Conservation (phyloP, 1,140 invertebrate species). For the Goniozus legneri region DNA sequence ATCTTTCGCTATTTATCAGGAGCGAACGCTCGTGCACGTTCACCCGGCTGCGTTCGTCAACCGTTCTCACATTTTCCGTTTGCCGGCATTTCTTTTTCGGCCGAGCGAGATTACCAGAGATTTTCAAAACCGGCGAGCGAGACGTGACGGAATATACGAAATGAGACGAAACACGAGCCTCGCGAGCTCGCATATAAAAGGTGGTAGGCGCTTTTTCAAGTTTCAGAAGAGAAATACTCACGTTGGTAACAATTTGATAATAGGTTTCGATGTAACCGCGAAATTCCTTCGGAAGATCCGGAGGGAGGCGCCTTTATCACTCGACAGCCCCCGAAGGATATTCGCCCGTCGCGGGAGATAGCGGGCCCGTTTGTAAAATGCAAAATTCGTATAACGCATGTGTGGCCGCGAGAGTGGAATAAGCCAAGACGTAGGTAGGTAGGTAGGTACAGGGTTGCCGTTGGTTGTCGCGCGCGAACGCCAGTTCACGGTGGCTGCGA, state of each 20-base stretch:
- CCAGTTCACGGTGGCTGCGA: conserved; percentile 8
- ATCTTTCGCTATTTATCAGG: conserved; percentile 33
- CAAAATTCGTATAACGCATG: conserved; percentile 54
- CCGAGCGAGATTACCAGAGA: conserved; percentile 22
- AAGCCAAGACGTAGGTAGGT: conserved; percentile 42
- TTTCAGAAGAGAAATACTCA: too few relatives aligned
- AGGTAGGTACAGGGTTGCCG: conserved; percentile 4
- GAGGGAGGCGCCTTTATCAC: too few relatives aligned
- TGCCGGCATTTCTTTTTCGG: conserved; percentile 21
- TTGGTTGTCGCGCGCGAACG: neutral
- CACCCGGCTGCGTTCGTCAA: conserved; percentile 18
- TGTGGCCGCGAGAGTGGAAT: conserved; percentile 51
- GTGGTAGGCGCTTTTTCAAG: too few relatives aligned
- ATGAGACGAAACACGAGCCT: too few relatives aligned
- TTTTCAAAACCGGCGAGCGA: conserved; percentile 13
- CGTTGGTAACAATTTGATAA: too few relatives aligned
- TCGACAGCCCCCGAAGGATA: conserved; percentile 33
- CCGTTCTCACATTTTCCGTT: conserved; percentile 24
- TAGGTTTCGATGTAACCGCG: too few relatives aligned
- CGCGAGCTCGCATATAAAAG: too few relatives aligned
- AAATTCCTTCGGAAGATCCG: too few relatives aligned
- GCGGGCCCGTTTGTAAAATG: conserved; percentile 49
- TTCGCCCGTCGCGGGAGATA: conserved; percentile 48
- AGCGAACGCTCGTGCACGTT: conserved; percentile 10
- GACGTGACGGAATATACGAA: too few relatives aligned